Conservation (phyloP, 1,140 invertebrate genomes). For the Trissolcus basalis region DNA sequence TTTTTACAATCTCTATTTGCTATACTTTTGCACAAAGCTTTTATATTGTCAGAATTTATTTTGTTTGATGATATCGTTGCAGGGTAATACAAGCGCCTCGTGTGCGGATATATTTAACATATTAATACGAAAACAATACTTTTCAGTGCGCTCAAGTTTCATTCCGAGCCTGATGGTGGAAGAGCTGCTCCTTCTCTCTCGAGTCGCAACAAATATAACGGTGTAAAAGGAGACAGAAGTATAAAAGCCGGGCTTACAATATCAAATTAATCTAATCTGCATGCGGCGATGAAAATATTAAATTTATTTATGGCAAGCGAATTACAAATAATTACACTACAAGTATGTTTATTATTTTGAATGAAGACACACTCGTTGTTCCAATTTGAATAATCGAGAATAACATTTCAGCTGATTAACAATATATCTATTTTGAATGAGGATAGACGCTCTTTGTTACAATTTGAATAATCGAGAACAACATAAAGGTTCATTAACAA, state of each 20-base stretch:
- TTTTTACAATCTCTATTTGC: too few relatives aligned
- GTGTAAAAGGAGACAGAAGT: conserved; percentile 19
- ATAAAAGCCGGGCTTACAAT: conserved; percentile 33
- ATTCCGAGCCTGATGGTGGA: conserved; percentile 8
- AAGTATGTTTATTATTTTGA: too few relatives aligned
- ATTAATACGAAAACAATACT: conserved; percentile 43
- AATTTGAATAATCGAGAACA: too few relatives aligned
- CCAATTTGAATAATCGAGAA: too few relatives aligned
- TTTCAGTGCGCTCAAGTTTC: conserved; percentile 18
- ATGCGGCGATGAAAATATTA: conserved; percentile 28
- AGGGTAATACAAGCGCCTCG: not conserved
- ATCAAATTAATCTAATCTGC: conserved; percentile 33
- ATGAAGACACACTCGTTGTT: too few relatives aligned
- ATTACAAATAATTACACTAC: too few relatives aligned
- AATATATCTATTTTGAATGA: too few relatives aligned
- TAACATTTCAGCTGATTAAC: too few relatives aligned
- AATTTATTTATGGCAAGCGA: conserved; percentile 14
- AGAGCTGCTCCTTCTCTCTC: conserved; percentile 9
- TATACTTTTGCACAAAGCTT: too few relatives aligned
- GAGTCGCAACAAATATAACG: conserved; percentile 2
- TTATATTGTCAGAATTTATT: conserved; percentile 3
- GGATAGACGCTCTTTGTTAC: too few relatives aligned
- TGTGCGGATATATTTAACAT: conserved; percentile 19
- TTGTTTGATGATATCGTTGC: conserved; percentile 3
- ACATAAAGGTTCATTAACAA: too few relatives aligned